Base-by-base conservation (phyloP, 1,140 invertebrate genomes). In the Caenorhabditis brenneri region DNA sequence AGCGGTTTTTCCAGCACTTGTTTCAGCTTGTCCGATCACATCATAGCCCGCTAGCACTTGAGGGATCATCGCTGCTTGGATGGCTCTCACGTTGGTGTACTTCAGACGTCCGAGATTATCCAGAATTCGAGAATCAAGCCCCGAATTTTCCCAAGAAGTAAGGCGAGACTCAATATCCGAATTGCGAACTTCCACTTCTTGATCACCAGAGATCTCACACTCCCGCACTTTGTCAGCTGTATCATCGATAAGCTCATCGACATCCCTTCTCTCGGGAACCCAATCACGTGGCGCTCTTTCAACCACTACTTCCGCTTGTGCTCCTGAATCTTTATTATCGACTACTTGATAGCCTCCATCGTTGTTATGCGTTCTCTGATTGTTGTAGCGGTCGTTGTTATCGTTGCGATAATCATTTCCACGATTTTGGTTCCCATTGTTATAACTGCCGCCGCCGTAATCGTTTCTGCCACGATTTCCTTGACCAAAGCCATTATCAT, bases 11-110 rank as follows among this genome's bases (percentile, higher is more conserved):
- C 89, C 89, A 0, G 87, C 88, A 22, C 89, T 90, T 16, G 89
- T 90, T 74, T 90, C 90, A 6, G 89, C 88, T 53, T 89, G 88
- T 27, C 88, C 89, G 19, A 90, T 81, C 6, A 91, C 84, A 84
- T 90, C 90, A 24, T 80, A 29, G 10, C 87, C 89, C 15, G 49
- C 60, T 1, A 91, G 78, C 19, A 90, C 81, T 74, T 88, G 58
- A 12, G 88, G 88, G 78, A 90, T 90, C 39, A 65, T 74, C 4
- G 51, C 31, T 3, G 33, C 82, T 48, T 53, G 49, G 19, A 80
- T 80, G 5, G 78, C 51, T 10, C 78, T 16, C 9, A 80, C 46
- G 15, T 29, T 7, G 16, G 10, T 51, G 27, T 80, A 80, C 12
- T 33, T 33, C 7, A 53, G 5, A 6, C 10, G 12, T 22, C 16